Conservation (phyloP, 2,888 invertebrate genomes). For the Troilus luridus region DNA sequence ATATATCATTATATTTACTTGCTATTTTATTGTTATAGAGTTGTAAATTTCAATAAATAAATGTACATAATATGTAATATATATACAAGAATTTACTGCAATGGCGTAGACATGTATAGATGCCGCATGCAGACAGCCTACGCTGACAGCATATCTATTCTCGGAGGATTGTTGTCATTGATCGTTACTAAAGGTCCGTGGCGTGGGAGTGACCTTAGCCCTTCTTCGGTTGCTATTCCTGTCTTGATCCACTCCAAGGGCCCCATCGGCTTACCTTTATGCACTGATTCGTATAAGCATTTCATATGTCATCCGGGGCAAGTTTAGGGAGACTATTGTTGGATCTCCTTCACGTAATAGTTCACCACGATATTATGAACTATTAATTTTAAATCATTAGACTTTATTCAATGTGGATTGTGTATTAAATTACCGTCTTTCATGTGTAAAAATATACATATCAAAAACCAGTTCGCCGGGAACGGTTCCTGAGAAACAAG, state of each 20-base stretch:
- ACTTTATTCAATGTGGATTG: too few species aligned
- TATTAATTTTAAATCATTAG: too few species aligned
- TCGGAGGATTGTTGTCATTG: not conserved
- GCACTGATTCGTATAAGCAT: not conserved
- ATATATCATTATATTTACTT: too few species aligned
- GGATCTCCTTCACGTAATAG: not conserved
- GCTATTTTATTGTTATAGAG: too few species aligned
- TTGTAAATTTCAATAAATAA: too few species aligned
- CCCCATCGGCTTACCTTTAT: not conserved
- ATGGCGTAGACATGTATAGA: not conserved
- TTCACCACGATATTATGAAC: not conserved
- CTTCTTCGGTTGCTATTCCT: constrained; percentile 1
- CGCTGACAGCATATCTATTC: not conserved
- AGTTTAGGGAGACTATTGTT: not conserved
- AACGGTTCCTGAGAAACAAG: too few species aligned
- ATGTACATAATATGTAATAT: too few species aligned
- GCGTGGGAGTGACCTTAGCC: not conserved
- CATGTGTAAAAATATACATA: too few species aligned
- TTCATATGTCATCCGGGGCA: not conserved
- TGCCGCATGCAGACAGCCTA: not conserved
- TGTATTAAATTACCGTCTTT: too few species aligned
- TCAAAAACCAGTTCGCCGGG: too few species aligned
- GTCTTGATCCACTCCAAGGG: constrained; percentile 20
- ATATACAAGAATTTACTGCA: not conserved
- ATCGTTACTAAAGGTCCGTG: not conserved